phyloP scores from a whole-genome alignment of 2,888 invertebrate species.

The Eumacrocentrus americanus region DNA sequence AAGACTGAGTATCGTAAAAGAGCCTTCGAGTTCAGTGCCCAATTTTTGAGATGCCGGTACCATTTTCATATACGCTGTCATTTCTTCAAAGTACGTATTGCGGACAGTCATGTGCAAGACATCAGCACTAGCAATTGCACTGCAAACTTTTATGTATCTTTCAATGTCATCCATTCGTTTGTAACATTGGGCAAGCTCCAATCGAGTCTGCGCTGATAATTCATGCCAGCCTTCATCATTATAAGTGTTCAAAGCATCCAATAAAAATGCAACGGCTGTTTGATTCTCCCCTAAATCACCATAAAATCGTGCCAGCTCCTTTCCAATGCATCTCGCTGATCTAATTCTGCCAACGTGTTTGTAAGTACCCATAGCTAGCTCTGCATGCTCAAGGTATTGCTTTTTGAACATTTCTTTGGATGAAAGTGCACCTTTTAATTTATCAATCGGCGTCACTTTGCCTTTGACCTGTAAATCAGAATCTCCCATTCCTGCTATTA shows the following conservation, averaged over 20 bases:
- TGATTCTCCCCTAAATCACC: conserved; percentile 83
- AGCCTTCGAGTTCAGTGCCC: conserved; percentile 65
- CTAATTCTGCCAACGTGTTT: conserved; percentile 85
- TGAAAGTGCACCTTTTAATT: conserved; percentile 87
- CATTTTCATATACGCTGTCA: conserved; percentile 72
- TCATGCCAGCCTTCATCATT: conserved; percentile 87
- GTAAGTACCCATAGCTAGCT: conserved; percentile 94
- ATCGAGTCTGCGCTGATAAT: conserved; percentile 80
- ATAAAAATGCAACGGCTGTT: conserved; percentile 88
- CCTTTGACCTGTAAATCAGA: conserved; percentile 62
- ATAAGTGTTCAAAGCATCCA: conserved; percentile 84
- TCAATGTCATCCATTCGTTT: conserved; percentile 78
- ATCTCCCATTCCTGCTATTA: conserved; percentile 91
- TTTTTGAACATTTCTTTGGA: conserved; percentile 88
- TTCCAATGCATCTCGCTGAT: conserved; percentile 86
- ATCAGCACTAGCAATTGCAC: conserved; percentile 77
- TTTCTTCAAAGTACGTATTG: conserved; percentile 82
- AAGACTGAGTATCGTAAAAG: conserved; percentile 66
- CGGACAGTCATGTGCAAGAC: conserved; percentile 77
- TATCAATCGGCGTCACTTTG: conserved; percentile 68
- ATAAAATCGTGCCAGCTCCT: conserved; percentile 90
- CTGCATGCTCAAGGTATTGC: conserved; percentile 90
- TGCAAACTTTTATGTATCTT: conserved; percentile 79
- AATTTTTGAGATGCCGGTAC: conserved; percentile 63
- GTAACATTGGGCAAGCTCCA: conserved; percentile 85